Percentiles rank a stretch among this genome's conserved stretches.
Evolutionary conservation across 1,140 invertebrate species (phyloP).

Genomic region (Bombus pascuorum): DNA sequence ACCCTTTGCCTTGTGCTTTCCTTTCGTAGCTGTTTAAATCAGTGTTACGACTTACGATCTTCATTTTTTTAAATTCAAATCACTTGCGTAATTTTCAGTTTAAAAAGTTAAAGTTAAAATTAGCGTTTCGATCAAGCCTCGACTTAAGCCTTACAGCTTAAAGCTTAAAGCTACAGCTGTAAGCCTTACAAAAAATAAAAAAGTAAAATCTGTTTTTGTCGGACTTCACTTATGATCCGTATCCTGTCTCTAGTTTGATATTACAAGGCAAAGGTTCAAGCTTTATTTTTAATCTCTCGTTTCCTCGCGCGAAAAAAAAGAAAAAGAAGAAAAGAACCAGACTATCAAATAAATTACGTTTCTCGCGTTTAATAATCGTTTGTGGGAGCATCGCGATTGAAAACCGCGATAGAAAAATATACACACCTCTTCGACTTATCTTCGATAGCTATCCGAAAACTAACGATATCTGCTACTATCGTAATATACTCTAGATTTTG

Average conservation of each 20-base stretch:
- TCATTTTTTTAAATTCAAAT: no score
- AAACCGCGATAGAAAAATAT: constrained; percentile 63
- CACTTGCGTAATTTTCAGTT: no score
- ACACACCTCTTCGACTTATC: constrained; percentile 48
- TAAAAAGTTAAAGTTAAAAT: no score
- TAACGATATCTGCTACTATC: constrained; percentile 29
- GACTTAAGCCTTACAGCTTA: no score
- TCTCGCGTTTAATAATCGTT: constrained; percentile 37
- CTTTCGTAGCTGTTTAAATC: no score
- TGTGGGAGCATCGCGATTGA: constrained; percentile 43
- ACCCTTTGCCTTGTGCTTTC: neutral
- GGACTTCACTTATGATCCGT: no score
- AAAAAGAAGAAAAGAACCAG: no score
- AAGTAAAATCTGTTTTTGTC: no score
- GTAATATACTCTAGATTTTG: neutral
- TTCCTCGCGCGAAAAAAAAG: neutral
- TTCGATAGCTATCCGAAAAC: constrained; percentile 44
- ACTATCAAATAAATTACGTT: constrained; percentile 39
- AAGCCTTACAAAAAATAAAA: no score
- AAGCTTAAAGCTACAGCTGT: no score
- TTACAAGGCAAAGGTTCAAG: neutral
- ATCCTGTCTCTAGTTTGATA: neutral
- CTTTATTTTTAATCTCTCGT: neutral
- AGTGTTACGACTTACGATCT: no score
- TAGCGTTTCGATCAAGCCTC: no score